A percentile compares a stretch with the other conserved stretches of the same genome.
Evolutionary conservation across 2,113 vertebrate genomes (phyloP).

Genomic region (Etia nguti): DNA sequence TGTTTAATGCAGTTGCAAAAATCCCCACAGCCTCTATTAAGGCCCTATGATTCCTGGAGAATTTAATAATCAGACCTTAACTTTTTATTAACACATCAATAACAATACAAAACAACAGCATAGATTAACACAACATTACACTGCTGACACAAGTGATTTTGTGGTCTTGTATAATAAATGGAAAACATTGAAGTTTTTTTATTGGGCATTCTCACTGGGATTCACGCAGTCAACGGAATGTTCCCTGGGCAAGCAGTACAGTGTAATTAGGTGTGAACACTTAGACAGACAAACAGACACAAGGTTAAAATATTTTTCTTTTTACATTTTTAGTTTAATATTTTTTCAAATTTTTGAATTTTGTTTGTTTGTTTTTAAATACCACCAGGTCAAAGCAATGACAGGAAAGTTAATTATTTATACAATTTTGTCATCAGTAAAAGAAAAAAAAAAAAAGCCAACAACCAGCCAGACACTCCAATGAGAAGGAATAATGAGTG

Average conservation of each 20-base stretch:
- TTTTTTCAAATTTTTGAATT: not conserved
- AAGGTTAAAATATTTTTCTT: not conserved
- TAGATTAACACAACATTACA: constrained; percentile 60
- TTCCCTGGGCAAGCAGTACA: not conserved
- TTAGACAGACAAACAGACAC: not conserved
- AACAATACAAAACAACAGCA: constrained; percentile 56
- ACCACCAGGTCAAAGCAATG: not conserved
- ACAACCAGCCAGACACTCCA: not conserved
- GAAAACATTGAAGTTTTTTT: constrained; percentile 38
- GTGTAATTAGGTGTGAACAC: constrained; percentile 22
- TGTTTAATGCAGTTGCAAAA: constrained; percentile 70
- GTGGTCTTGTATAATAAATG: constrained; percentile 49
- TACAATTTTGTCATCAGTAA: not conserved
- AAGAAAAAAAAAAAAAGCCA: not conserved
- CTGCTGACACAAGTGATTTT: constrained; percentile 60
- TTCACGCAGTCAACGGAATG: not conserved
- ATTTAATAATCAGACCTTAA: constrained; percentile 41
- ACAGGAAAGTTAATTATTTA: not conserved
- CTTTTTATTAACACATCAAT: constrained; percentile 66
- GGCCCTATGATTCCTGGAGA: constrained; percentile 26
- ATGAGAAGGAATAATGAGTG: not conserved
- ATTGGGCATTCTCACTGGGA: constrained; percentile 32
- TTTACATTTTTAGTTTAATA: not conserved
- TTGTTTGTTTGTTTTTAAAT: not conserved
- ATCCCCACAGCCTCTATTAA: constrained; percentile 58